Base-by-base conservation (phyloP, 2,888 invertebrate species). In the Urechis unicinctus region DNA sequence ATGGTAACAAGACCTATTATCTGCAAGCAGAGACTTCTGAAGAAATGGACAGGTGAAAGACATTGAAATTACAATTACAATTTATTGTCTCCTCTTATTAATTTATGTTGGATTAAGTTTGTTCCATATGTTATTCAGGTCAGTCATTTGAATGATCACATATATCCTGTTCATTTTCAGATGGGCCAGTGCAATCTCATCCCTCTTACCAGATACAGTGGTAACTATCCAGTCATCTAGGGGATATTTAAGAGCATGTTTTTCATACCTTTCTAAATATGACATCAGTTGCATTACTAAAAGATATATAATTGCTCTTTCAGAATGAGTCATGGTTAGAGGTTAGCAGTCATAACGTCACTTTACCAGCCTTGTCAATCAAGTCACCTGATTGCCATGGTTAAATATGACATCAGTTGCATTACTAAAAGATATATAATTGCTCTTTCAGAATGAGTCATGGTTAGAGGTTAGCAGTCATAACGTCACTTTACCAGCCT, bases 381-480 rank as follows among this genome's bases (percentile, higher is more conserved):
- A 83, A 85, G 21, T 83, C 88, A 58, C 89, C 93, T 0, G 94
- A 95, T 74, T 95, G 94, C 79, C 89, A 88, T 73, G 95, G 95
- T n/a, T 89, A 89, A n/a, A n/a, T n/a, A n/a, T n/a, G n/a, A n/a
- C n/a, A n/a, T n/a, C n/a, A n/a, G n/a, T n/a, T n/a, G n/a, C n/a
- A n/a, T n/a, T n/a, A n/a, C n/a, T n/a, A n/a, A n/a, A n/a, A n/a
- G n/a, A n/a, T n/a, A n/a, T n/a, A n/a, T n/a, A n/a, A n/a, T n/a
- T n/a, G n/a, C n/a, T n/a, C 24, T 46, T 42, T n/a, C 48, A 59
- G 59, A 31, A 25, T n/a, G 55, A 59, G 71, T 81, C 85, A 41
- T 88, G 88, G 85, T 77, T 89, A 66, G 87, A 87, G 64, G 84
- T 85, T 21, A 88, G 89, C 26, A 85, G 89, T 74, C 83, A 88